A percentile compares a stretch with the other conserved stretches of the same genome.
Evolutionary conservation across 2,797 vertebrate species (phyloP).

Genomic region (Sardinella longiceps): DNA sequence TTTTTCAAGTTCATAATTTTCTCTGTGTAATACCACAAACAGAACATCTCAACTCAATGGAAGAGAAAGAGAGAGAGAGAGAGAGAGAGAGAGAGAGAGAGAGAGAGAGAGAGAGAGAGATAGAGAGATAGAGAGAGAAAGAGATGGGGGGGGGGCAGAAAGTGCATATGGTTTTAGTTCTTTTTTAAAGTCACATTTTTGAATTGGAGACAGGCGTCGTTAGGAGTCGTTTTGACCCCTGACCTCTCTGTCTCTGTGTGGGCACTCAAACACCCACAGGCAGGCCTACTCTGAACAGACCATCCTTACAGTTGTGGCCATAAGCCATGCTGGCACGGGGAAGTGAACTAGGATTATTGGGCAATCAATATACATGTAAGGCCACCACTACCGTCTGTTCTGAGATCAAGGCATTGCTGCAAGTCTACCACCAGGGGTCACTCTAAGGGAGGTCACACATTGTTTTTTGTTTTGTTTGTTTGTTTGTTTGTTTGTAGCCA

Average conservation of each 20-base stretch:
- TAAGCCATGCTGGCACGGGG: not conserved
- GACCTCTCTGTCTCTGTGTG: not conserved
- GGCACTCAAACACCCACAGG: not conserved
- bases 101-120: conserved; percentile 58
- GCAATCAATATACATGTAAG: not conserved
- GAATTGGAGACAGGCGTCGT: not conserved
- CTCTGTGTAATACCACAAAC: conserved; percentile 60
- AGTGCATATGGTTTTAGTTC: not conserved
- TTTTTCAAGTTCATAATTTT: conserved; percentile 57
- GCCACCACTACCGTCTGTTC: not conserved
- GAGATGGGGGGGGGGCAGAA: no score
- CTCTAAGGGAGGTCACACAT: not conserved
- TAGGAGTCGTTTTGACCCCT: not conserved
- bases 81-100: conserved; percentile 66
- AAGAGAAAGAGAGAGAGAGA: conserved; percentile 62
- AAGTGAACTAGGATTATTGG: not conserved
- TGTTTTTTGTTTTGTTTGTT: no score
- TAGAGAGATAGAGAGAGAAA: no score
- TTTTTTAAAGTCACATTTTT: no score
- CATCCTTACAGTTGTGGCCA: not conserved
- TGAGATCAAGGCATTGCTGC: not conserved
- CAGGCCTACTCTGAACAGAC: not conserved
- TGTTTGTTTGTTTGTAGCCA: not conserved
- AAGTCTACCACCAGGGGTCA: not conserved
- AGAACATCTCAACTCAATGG: conserved; percentile 62